Conservation (phyloP, 2,888 invertebrate species). For the Cephus spinipes region DNA sequence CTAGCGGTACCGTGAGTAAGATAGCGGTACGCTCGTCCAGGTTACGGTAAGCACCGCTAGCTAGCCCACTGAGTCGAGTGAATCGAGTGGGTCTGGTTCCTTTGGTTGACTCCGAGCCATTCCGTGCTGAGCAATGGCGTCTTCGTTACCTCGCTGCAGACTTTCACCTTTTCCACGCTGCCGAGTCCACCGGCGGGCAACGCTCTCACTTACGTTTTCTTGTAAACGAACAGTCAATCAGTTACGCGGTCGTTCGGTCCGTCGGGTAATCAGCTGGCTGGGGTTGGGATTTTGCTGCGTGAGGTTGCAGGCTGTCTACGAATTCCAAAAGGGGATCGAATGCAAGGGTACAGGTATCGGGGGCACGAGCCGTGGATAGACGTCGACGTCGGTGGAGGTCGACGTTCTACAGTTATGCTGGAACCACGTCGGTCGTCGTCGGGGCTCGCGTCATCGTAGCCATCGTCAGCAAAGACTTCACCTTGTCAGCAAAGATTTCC, state of each 20-base stretch:
- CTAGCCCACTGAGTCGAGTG: conserved; percentile 9
- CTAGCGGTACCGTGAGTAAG: conserved; percentile 62
- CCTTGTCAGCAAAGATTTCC: neutral
- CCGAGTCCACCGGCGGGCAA: conserved; percentile 25
- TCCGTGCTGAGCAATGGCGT: neutral
- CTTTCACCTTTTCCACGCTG: conserved; percentile 50
- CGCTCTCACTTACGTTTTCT: conserved; percentile 33
- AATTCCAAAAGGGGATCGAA: neutral
- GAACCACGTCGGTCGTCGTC: neutral
- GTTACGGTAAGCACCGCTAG: conserved; percentile 15
- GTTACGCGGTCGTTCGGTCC: neutral
- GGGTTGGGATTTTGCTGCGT: neutral
- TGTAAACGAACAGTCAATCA: neutral
- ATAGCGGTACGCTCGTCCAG: conserved; percentile 10
- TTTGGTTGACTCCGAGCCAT: conserved; percentile 2
- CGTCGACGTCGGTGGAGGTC: neutral
- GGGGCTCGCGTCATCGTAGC: neutral
- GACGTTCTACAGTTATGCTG: neutral
- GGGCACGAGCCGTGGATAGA: neutral
- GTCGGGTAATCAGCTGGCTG: neutral
- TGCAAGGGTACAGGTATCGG: neutral
- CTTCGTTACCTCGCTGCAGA: conserved; percentile 25
- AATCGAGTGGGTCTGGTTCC: conserved; percentile 1
- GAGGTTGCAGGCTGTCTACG: neutral
- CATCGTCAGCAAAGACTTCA: neutral